Evolutionary conservation across 2,797 vertebrate genomes (phyloP).

Genomic region (Syngnathus acus): DNA sequence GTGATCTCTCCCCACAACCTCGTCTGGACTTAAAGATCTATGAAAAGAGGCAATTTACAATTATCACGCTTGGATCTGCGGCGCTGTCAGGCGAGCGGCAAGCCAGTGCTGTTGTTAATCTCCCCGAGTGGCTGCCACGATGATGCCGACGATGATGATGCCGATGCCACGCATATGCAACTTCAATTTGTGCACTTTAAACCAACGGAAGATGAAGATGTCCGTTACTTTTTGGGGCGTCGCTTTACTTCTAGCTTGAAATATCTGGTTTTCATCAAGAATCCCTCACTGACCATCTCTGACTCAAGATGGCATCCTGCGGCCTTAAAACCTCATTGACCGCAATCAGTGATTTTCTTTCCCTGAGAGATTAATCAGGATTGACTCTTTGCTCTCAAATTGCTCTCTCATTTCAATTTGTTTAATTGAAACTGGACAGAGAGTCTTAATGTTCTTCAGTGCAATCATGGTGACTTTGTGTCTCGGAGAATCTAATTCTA

Average conservation of each 20-base stretch:
- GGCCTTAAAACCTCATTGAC: conserved; percentile 2
- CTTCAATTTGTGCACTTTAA: conserved; percentile 52
- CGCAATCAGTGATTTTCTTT: background rate
- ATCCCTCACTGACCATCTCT: background rate
- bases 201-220: conserved; percentile 52
- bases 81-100: conserved; percentile 24
- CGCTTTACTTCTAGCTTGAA: background rate
- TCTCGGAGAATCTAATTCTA: conserved; percentile 33
- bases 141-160: background rate
- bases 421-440: conserved; percentile 8
- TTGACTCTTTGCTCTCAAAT: conserved; percentile 17
- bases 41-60: conserved; percentile 61
- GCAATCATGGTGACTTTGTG: conserved; percentile 6
- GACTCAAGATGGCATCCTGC: background rate
- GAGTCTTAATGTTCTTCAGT: conserved; percentile 1
- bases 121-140: conserved; percentile 47
- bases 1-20: conserved; percentile 15
- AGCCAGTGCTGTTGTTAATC: conserved; percentile 49
- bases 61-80: conserved; percentile 51
- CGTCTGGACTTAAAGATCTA: conserved; percentile 39
- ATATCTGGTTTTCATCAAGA: background rate
- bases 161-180: conserved; percentile 50
- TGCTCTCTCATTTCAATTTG: conserved; percentile 1
- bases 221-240: conserved; percentile 4
- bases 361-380: background rate